Evolutionary conservation across 2,797 vertebrate genomes (phyloP).

Genomic region (Serranus cabrilla): DNA sequence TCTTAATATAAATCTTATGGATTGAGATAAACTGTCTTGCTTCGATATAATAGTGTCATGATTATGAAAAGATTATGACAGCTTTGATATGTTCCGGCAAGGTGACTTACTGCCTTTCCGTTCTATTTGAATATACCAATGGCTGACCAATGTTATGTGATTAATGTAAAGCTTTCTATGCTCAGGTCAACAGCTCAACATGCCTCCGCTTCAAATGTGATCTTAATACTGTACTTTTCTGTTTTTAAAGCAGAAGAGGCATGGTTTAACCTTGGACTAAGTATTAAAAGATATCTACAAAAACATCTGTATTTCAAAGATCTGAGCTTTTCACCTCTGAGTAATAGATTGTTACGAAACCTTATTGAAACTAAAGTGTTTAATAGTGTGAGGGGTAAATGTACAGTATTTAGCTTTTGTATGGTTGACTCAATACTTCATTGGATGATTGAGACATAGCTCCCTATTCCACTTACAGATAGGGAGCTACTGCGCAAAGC

Average conservation of each 20-base stretch:
- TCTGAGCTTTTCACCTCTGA: constrained; percentile 93
- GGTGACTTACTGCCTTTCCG: constrained; percentile 82
- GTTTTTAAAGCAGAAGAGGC: constrained; percentile 76
- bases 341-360: constrained; percentile 94
- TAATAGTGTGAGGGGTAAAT: constrained; percentile 98
- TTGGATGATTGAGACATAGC: constrained; percentile 95
- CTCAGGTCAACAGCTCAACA: constrained; percentile 99
- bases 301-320: constrained; percentile 97
- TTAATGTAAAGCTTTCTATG: constrained; percentile 99
- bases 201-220: constrained; percentile 89
- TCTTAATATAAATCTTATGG: constrained; percentile 85
- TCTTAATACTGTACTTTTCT: constrained; percentile 74
- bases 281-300: constrained; percentile 89
- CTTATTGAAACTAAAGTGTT: constrained; percentile 98
- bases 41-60: constrained; percentile 85
- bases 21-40: constrained; percentile 85
- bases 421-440: constrained; percentile 96
- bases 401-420: constrained; percentile 99
- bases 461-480: constrained; percentile 81
- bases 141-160: constrained; percentile 98
- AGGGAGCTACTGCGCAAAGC: constrained; percentile 86
- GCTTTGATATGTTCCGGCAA: constrained; percentile 84
- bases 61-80: constrained; percentile 83
- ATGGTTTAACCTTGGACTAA: constrained; percentile 86
- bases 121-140: constrained; percentile 92